Evolutionary conservation across 2,888 invertebrate species (phyloP).

Genomic region (Dasysyrphus albostriatus): DNA sequence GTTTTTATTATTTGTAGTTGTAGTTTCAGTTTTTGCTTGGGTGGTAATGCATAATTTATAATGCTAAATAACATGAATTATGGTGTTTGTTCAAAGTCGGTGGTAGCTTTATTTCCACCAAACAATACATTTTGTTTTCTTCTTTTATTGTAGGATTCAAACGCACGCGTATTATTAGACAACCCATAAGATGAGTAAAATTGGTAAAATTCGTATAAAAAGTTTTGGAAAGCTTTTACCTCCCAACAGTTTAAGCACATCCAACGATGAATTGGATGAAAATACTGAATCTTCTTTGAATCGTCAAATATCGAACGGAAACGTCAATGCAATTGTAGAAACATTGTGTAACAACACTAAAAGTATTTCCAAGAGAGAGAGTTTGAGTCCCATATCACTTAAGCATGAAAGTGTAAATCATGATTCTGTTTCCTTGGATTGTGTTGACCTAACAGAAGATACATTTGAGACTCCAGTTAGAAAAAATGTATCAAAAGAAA

Average conservation of each 20-base stretch:
- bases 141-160: constrained; percentile 1
- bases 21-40: not conserved
- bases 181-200: constrained; percentile 25
- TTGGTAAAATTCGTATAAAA: constrained; percentile 53
- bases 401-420: not conserved
- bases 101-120: not conserved
- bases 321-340: not conserved
- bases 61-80: not conserved
- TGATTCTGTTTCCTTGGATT: constrained; percentile 11
- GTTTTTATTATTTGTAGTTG: not conserved
- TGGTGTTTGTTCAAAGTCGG: not conserved
- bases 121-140: not conserved
- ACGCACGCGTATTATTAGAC: not conserved
- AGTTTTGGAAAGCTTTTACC: constrained; percentile 42
- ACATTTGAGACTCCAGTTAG: constrained; percentile 13
- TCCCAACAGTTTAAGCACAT: not conserved
- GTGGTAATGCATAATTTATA: not conserved
- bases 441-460: constrained; percentile 46
- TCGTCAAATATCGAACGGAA: not conserved
- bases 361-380: not conserved
- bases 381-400: not conserved
- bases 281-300: not conserved
- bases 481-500: constrained; percentile 5
- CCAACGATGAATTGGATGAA: not conserved
- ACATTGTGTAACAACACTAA: not conserved